Percentiles rank a stretch among this genome's conserved stretches.
Evolutionary conservation across 2,888 invertebrate genomes (phyloP).

Genomic region (Drosophila anomelani): DNA sequence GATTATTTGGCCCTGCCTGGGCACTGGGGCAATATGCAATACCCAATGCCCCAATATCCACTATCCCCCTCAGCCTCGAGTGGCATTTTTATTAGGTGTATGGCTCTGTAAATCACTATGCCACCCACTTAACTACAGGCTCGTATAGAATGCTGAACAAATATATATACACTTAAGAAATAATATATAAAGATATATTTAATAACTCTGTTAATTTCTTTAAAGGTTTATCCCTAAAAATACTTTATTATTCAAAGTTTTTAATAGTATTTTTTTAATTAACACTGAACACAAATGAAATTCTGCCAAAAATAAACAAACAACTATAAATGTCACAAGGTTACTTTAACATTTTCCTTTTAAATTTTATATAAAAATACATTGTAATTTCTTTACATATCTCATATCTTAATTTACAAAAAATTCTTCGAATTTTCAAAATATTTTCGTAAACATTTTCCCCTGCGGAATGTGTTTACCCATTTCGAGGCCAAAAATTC

Average conservation of each 20-base stretch:
- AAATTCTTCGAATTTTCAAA: neutral
- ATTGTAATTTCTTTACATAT: neutral
- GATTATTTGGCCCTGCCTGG: constrained; percentile 50
- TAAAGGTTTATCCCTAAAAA: neutral
- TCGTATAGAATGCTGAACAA: constrained; percentile 6
- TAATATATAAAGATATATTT: too few relatives aligned
- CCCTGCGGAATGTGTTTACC: neutral
- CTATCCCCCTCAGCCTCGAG: constrained; percentile 19
- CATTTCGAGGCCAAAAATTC: neutral
- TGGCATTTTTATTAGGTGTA: constrained; percentile 74
- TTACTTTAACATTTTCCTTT: neutral
- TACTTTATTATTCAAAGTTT: neutral
- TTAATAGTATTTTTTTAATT: neutral
- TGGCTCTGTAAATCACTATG: constrained; percentile 70
- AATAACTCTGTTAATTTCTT: neutral
- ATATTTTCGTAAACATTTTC: neutral
- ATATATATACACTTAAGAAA: constrained; percentile 14
- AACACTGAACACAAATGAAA: neutral
- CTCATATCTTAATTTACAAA: neutral
- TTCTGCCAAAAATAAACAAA: too few relatives aligned
- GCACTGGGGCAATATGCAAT: constrained; percentile 9
- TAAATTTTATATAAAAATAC: neutral
- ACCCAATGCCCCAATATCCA: constrained; percentile 19
- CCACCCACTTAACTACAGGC: constrained; percentile 27
- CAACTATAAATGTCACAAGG: too few relatives aligned